Conservation (phyloP, 2,888 invertebrate species). For the Xylophagus ater region DNA sequence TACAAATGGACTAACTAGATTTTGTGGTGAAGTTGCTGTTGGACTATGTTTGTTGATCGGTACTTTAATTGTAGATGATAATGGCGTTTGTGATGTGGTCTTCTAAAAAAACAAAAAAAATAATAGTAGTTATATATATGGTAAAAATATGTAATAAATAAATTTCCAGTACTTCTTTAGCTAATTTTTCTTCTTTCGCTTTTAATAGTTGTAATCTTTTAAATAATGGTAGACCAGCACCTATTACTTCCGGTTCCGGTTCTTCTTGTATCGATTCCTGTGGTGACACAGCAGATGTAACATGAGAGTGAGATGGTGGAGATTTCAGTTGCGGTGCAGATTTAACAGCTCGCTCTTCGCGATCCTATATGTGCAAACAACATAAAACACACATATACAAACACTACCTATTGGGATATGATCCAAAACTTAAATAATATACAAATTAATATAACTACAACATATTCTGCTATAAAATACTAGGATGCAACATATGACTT, state of each 20-base stretch:
- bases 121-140: background rate
- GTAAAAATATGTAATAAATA: no score
- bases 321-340: conserved; percentile 38
- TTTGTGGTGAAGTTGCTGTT: conserved; percentile 2
- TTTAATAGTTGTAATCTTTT: conserved; percentile 65
- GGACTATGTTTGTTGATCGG: no score
- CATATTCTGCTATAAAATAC: no score
- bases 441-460: no score
- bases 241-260: conserved; percentile 51
- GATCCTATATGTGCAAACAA: conserved; percentile 42
- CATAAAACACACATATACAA: conserved; percentile 21
- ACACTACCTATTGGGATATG: conserved; percentile 7
- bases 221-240: conserved; percentile 59
- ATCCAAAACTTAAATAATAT: no score
- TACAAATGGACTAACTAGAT: conserved; percentile 10
- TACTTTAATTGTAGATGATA: conserved; percentile 5
- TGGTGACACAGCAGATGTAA: conserved; percentile 48
- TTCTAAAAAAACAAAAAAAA: conserved; percentile 4
- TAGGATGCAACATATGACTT: no score
- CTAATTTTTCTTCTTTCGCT: conserved; percentile 58
- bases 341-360: conserved; percentile 44
- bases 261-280: conserved; percentile 41
- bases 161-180: no score
- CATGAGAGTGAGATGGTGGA: conserved; percentile 49
- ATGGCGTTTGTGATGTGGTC: conserved; percentile 8